Evolutionary conservation across 37 sponge, comb jelly and placozoan genomes (phyloP).

Genomic region (Spongilla lacustris): DNA sequence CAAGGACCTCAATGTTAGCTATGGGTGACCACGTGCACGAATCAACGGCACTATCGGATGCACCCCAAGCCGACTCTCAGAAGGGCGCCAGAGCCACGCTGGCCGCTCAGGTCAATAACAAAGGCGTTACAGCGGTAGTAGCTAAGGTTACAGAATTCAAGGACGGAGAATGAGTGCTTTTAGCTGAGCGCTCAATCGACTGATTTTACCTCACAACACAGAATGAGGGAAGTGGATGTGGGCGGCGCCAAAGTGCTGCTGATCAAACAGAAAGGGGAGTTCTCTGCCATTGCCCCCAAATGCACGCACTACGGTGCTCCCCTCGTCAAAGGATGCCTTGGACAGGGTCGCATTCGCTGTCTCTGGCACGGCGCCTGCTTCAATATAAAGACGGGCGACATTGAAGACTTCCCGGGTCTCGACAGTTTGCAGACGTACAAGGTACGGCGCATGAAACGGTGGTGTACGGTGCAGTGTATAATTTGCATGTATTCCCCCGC

Average conservation of each 20-base stretch:
- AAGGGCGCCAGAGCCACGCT: too few species aligned
- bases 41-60: too few species aligned
- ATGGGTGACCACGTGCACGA: too few species aligned
- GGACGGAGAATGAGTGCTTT: not conserved
- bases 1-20: too few species aligned
- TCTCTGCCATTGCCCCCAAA: slow-evolving; percentile 78
- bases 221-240: slow-evolving; percentile 87
- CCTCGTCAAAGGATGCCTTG: slow-evolving; percentile 86
- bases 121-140: not conserved
- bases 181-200: not conserved
- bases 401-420: slow-evolving; percentile 95
- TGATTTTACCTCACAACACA: not conserved
- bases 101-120: too few species aligned
- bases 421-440: slow-evolving; percentile 73
- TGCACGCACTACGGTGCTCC: slow-evolving; percentile 98
- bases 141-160: not conserved
- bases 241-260: slow-evolving; percentile 73
- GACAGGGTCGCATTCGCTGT: slow-evolving; percentile 84
- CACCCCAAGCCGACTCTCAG: too few species aligned
- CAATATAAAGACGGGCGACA: slow-evolving; percentile 87
- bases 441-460: slow-evolving; percentile 5
- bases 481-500: too few species aligned
- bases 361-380: slow-evolving; percentile 99
- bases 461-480: too few species aligned
- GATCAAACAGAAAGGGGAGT: slow-evolving; percentile 77